Base-by-base conservation (phyloP, 35 echinoderm and acorn worm species). In the Hemicentrotus pulcherrimus region DNA sequence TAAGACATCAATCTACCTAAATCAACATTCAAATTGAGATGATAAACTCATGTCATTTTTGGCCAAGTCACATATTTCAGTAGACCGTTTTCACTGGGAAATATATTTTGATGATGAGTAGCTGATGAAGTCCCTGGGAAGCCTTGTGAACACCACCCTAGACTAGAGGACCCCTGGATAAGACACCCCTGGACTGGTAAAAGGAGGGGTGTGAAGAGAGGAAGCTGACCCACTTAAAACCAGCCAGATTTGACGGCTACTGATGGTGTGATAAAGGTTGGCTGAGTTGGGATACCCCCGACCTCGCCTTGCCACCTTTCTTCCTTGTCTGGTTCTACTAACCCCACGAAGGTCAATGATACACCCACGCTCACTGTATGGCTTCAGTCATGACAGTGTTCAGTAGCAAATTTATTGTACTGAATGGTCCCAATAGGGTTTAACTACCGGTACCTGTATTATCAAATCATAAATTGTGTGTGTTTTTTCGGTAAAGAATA, bases 191-290 rank as follows among this genome's bases (percentile, higher is more conserved):
- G 65, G 65, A 78, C 65, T 78, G 65, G 65, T 78, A 78, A 78
- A 15, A 78, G 18, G 65, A 78, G 19, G 50, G 65, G 65, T 78
- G 65, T 78, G 18, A 78, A 78, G 65, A 78, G 65, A 78, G 65
- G 65, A 78, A 78, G 65, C 65, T 78, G 65, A 78, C 65, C 65
- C 65, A 78, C 15, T 78, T 78, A 22, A 78, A 18, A 78, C 65
- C 65, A 78, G 65, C 65, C 65, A 78, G 65, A 78, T 78, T 78
- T 78, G 65, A 78, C 65, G 28, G 65, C 19, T 78, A 28, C 24
- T n/a, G 65, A 78, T 78, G 65, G 65, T 78, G 65, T 78, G 65
- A 78, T 78, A 78, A 78, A 70, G 61, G 65, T 78, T 78, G 19
- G 19, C 65, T 5, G 22, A 4, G 65, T 28, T 78, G 65, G 24